Evolutionary conservation across 2,888 invertebrate genomes (phyloP).

Genomic region (Phorcus lineatus): DNA sequence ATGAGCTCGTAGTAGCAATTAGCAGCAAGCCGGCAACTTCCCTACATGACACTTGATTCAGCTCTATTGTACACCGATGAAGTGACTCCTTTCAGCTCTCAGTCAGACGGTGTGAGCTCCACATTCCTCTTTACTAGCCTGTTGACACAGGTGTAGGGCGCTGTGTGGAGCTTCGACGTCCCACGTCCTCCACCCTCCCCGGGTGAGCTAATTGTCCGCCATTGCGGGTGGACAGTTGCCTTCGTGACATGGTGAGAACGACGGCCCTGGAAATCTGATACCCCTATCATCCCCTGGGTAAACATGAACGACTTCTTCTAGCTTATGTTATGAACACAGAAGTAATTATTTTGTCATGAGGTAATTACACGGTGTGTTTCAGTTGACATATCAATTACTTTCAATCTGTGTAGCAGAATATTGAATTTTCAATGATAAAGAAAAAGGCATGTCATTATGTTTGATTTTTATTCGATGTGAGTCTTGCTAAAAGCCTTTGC

Average conservation of each 20-base stretch:
- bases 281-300: slow-evolving; percentile 4
- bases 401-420: no score
- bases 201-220: slow-evolving; percentile 9
- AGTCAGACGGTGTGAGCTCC: background rate
- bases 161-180: background rate
- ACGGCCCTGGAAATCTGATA: background rate
- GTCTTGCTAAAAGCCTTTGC: background rate
- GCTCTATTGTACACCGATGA: background rate
- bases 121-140: slow-evolving; percentile 11
- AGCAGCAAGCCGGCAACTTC: slow-evolving; percentile 14
- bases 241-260: slow-evolving; percentile 6
- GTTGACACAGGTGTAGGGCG: slow-evolving; percentile 23
- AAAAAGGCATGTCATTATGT: no score
- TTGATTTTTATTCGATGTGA: no score
- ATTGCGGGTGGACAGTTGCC: slow-evolving; percentile 14
- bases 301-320: slow-evolving; percentile 14
- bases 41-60: slow-evolving; percentile 22
- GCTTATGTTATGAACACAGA: background rate
- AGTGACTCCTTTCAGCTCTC: slow-evolving; percentile 12
- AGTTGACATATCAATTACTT: no score
- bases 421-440: no score
- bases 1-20: slow-evolving; percentile 23
- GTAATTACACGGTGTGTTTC: no score
- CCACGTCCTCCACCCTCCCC: background rate
- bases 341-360: no score